These are phyloP conservation scores for Lymantria dispar DNA, from an alignment of 2,888 invertebrate genomes.

Conservation along the genomic window DNA sequence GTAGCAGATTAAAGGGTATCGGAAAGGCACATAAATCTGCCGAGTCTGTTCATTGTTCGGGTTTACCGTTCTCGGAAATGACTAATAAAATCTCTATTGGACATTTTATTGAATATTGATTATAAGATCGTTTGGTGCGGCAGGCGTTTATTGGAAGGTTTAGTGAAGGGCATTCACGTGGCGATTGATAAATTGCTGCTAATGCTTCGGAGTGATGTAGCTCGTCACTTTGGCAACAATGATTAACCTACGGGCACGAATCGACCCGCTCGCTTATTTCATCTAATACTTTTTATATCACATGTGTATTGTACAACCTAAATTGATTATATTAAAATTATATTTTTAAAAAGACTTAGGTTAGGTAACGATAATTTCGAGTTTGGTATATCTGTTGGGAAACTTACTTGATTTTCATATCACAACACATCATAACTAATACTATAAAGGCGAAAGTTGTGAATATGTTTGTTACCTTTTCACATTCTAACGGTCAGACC, in stretches of 20 bases:
- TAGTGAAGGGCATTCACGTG: conserved; percentile 55
- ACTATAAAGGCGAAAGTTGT: no score
- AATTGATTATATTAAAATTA: background rate
- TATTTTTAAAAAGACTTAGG: no score
- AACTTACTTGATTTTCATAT: no score
- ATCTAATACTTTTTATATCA: conserved; percentile 5
- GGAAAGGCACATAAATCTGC: conserved; percentile 9
- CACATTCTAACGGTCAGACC: no score
- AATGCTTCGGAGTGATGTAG: conserved; percentile 53
- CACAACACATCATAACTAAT: no score
- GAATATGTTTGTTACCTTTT: no score
- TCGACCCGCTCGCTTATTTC: conserved; percentile 26
- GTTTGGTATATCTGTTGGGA: no score
- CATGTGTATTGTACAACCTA: background rate
- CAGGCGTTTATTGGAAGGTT: conserved; percentile 58
- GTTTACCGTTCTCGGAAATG: conserved; percentile 28
- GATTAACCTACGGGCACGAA: conserved; percentile 46
- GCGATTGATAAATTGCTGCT: conserved; percentile 74
- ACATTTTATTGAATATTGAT: conserved; percentile 52
- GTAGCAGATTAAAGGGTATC: conserved; percentile 7
- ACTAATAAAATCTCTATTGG: conserved; percentile 35
- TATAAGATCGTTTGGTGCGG: conserved; percentile 21
- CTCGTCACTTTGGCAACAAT: conserved; percentile 52
- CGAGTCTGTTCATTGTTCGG: conserved; percentile 15
- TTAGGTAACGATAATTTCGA: no score